Conservation (phyloP, 2,113 vertebrate species). For the Bostrychus sinensis region DNA sequence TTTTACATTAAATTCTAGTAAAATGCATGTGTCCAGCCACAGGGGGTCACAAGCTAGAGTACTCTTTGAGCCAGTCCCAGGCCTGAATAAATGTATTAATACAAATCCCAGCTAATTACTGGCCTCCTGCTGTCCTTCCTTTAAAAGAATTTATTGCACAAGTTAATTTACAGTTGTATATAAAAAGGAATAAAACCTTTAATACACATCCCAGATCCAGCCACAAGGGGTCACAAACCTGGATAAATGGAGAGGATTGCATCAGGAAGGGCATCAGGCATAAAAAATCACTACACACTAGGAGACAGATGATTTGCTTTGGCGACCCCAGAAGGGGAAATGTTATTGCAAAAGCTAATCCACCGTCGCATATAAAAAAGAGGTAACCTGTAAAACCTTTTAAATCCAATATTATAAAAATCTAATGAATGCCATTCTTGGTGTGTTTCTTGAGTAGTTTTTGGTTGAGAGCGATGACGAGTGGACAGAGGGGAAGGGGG, state of each 20-base stretch:
- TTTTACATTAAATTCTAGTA: no score
- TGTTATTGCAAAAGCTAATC: background rate
- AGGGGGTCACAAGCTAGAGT: no score
- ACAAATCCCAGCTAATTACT: no score
- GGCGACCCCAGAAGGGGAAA: no score
- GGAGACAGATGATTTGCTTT: background rate
- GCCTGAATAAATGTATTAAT: no score
- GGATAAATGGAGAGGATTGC: background rate
- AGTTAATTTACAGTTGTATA: background rate
- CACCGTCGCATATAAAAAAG: background rate
- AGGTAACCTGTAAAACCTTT: background rate
- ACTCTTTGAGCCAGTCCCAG: no score
- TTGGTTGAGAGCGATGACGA: slow-evolving; percentile 84
- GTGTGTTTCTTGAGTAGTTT: slow-evolving; percentile 68
- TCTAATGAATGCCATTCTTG: background rate
- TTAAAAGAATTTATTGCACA: background rate
- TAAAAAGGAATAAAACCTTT: background rate
- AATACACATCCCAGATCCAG: background rate
- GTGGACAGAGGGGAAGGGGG: slow-evolving; percentile 75
- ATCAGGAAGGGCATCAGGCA: no score
- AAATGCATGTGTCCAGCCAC: no score
- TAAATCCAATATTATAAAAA: background rate
- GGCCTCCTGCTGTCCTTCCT: no score
- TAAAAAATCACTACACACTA: background rate
- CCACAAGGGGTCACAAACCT: background rate